phyloP scores from a whole-genome alignment of 2,888 invertebrate genomes.

The Aradus depressus region DNA sequence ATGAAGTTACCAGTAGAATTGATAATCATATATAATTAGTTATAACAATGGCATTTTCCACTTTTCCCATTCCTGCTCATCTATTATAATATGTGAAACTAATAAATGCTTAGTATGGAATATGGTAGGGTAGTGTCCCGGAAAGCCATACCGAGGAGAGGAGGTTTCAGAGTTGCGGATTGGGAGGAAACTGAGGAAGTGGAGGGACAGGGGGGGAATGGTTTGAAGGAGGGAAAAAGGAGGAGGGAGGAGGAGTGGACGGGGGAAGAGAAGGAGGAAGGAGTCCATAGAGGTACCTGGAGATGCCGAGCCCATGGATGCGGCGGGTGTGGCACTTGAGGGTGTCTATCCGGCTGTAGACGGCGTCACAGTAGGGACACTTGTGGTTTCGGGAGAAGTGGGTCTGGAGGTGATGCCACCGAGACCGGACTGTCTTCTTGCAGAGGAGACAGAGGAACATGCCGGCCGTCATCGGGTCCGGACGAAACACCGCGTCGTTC shows the following conservation, averaged over 20 bases:
- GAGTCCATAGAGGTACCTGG: slow-evolving; percentile 25
- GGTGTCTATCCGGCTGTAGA: slow-evolving; percentile 79
- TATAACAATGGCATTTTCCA: too few relatives aligned
- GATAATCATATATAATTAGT: too few relatives aligned
- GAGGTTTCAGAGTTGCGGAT: neutral
- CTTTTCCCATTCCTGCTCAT: too few relatives aligned
- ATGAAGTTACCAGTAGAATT: too few relatives aligned
- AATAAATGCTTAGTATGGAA: too few relatives aligned
- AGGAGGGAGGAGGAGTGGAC: neutral
- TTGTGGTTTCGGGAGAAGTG: slow-evolving; percentile 37
- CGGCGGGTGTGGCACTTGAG: slow-evolving; percentile 57
- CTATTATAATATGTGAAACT: too few relatives aligned
- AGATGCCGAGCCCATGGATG: slow-evolving; percentile 46
- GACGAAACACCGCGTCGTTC: slow-evolving; percentile 32
- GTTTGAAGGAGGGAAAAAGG: neutral
- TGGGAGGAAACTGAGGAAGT: neutral
- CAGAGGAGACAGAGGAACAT: slow-evolving; percentile 50
- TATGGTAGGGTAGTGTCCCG: too few relatives aligned
- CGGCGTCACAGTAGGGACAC: slow-evolving; percentile 75
- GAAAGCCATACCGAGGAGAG: too few relatives aligned
- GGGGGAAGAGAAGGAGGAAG: slow-evolving; percentile 3
- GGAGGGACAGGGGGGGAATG: neutral
- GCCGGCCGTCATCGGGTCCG: slow-evolving; percentile 23
- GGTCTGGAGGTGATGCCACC: slow-evolving; percentile 56
- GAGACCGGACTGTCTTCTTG: slow-evolving; percentile 53